Evolutionary conservation across 2,797 vertebrate species (phyloP), one percentile per base, ranked within the genome.

Genomic region (Acanthurus tractus): DNA sequence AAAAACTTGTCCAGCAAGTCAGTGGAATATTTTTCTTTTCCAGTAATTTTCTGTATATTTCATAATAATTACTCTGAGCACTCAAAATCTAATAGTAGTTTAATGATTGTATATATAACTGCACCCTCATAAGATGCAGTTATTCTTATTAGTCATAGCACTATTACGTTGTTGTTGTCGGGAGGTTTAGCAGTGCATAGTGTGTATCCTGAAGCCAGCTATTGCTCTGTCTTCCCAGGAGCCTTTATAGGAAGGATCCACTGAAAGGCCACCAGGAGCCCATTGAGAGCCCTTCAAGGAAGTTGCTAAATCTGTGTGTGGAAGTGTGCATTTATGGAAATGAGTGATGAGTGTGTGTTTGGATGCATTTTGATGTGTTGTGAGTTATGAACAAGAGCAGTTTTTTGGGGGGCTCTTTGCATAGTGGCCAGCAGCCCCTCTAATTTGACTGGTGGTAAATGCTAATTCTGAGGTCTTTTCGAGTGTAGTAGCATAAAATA

Each of bases 261-360:
- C 40, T 53, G 59, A 89, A 91, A 88, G 81, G 86, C 76, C 78
- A 90, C 65, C 14, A 23, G 77, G 40, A 86, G 68, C 82, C 88
- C 69, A 74, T 40, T 68, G 82, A 74, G 88, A 90, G 62, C 59
- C 76, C 84, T 79, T 85, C 22, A 76, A 81, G 77, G 69, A 70
- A 61, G 20, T n/a, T 62, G 8, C 50, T 80, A 67, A 76, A 71
- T 53, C 12, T 76, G 29, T 57, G 48, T 52, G 46, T 54, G 49
- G 6, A 25, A 42, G n/a, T 29, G 55, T 68, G 20, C 14, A 20
- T 72, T 36, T 55, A n/a, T 57, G 45, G 55, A 62, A 75, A 67
- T 25, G 20, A 52, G 50, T 17, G 20, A 53, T 63, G 72, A 78
- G 68, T 58, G 58, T 62, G 58, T 63, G 17, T 63, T 23, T 56